These are phyloP conservation scores for Lamprologus lemairii DNA, from an alignment of 2,113 vertebrate species.

Conservation along the genomic window DNA sequence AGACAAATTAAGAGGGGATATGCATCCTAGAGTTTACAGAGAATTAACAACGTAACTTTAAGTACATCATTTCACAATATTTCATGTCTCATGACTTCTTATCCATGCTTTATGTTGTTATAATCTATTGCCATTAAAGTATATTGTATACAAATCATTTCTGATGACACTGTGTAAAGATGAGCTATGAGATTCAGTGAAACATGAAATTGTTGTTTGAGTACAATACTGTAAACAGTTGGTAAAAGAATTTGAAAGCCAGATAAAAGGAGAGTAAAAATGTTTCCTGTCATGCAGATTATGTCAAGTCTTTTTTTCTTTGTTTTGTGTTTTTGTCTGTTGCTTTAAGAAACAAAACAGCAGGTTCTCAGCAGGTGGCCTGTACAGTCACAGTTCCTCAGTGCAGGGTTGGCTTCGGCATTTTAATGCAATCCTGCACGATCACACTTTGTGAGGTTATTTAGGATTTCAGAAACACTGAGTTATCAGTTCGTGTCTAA, in stretches of 20 bases:
- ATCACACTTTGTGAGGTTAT: neutral
- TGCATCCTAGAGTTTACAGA: neutral
- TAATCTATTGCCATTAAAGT: neutral
- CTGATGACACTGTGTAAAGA: neutral
- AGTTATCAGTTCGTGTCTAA: neutral
- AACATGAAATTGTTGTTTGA: neutral
- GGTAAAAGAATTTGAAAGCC: neutral
- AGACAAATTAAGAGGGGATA: neutral
- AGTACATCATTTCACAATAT: rapidly evolving
- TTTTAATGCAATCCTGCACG: neutral
- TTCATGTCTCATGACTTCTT: neutral
- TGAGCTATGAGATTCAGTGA: neutral
- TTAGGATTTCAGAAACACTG: neutral
- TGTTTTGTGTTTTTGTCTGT: neutral
- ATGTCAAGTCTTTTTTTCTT: neutral
- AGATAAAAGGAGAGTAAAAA: neutral
- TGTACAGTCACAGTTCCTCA: neutral
- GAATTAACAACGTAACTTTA: neutral
- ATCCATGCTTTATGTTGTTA: neutral
- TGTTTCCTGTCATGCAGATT: neutral
- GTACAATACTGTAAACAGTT: neutral
- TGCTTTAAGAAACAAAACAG: neutral
- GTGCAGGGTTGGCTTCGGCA: neutral
- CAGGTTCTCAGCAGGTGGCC: neutral
- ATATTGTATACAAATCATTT: neutral